These are phyloP conservation scores for Otus sunia DNA, from an alignment of 2,113 vertebrate species.

Conservation along the genomic window DNA sequence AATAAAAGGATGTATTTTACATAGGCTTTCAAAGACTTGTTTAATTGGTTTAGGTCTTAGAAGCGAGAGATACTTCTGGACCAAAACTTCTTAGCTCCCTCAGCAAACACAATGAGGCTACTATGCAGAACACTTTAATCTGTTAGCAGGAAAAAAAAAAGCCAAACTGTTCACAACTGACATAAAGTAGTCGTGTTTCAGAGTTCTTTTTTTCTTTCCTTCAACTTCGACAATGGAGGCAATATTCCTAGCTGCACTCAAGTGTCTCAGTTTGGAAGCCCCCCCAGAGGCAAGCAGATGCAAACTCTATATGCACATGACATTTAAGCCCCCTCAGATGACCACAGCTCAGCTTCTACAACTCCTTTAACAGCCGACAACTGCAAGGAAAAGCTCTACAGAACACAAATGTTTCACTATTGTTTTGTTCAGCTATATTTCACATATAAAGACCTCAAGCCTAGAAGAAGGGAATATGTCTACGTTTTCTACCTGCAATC, in stretches of 20 bases:
- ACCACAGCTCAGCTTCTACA: neutral
- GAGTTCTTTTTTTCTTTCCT: neutral
- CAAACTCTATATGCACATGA: neutral
- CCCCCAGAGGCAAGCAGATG: neutral
- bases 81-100: neutral
- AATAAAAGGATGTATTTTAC: neutral
- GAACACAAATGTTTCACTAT: neutral
- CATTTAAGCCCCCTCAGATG: neutral
- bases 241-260: neutral
- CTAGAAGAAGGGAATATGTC: neutral
- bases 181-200: neutral
- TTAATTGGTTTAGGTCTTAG: neutral
- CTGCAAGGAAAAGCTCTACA: neutral
- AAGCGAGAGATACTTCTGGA: neutral
- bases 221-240: neutral
- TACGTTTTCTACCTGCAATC: neutral
- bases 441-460: neutral
- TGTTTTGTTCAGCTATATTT: neutral
- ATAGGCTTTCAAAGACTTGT: neutral
- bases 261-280: neutral
- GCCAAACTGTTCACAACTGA: neutral
- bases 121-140: neutral
- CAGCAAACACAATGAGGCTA: neutral
- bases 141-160: neutral
- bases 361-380: neutral